Percentiles rank a stretch among this genome's conserved stretches.
phyloP scores from a whole-genome alignment of 2,888 invertebrate species.

The Colletes collaris region DNA sequence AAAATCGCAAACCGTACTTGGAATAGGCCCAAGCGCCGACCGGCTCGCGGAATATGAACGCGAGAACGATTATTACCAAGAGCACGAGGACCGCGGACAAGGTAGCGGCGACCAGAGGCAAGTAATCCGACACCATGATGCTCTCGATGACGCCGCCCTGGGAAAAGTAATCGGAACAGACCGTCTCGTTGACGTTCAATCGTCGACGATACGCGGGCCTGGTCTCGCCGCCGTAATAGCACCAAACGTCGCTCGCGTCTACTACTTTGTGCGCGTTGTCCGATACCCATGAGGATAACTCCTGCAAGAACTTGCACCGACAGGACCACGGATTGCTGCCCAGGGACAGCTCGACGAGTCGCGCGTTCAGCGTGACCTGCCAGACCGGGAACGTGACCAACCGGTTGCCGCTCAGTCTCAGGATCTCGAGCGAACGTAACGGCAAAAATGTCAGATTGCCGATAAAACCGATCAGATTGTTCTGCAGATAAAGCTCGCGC shows the following conservation, averaged over 20 bases:
- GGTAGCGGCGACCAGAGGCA: conserved; percentile 92
- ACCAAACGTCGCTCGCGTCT: conserved; percentile 91
- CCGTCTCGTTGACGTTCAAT: conserved; percentile 92
- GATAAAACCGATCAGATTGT: conserved; percentile 91
- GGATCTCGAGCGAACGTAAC: conserved; percentile 90
- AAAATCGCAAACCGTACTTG: conserved; percentile 92
- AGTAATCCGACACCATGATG: conserved; percentile 91
- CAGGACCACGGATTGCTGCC: conserved; percentile 96
- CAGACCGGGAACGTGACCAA: conserved; percentile 92
- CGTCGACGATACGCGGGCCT: conserved; percentile 90
- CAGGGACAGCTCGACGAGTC: conserved; percentile 90
- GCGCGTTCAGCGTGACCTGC: conserved; percentile 87
- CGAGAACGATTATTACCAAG: conserved; percentile 89
- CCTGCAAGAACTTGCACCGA: conserved; percentile 94
- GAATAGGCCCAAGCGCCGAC: conserved; percentile 94
- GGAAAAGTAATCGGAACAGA: conserved; percentile 93
- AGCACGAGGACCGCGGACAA: conserved; percentile 91
- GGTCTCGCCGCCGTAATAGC: conserved; percentile 90
- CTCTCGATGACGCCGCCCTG: conserved; percentile 92
- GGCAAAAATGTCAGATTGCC: conserved; percentile 92
- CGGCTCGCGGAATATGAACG: conserved; percentile 93
- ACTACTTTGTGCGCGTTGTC: conserved; percentile 92
- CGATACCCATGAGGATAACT: conserved; percentile 91
- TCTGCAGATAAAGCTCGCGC: conserved; percentile 93
- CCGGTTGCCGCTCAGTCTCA: conserved; percentile 93